phyloP scores from a whole-genome alignment of 2,888 invertebrate genomes.

The Phorcus lineatus region DNA sequence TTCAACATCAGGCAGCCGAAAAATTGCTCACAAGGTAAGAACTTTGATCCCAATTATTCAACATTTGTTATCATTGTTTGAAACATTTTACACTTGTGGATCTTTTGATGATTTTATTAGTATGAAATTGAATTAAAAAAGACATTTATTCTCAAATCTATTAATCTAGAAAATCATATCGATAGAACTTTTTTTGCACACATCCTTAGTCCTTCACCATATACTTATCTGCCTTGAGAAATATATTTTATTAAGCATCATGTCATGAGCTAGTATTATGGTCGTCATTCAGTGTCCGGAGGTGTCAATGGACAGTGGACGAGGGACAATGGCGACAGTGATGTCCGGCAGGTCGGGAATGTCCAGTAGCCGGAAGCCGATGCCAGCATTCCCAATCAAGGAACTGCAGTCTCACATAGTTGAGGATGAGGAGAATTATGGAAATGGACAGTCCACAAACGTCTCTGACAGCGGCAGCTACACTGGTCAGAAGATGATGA shows the following conservation, averaged over 20 bases:
- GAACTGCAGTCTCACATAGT: constrained; percentile 50
- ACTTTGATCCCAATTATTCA: background rate
- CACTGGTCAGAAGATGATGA: constrained; percentile 20
- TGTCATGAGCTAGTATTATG: too few species aligned
- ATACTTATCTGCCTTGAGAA: too few species aligned
- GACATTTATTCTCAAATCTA: too few species aligned
- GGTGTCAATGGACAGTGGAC: constrained; percentile 73
- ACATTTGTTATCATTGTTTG: too few species aligned
- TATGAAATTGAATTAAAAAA: too few species aligned
- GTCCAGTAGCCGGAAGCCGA: constrained; percentile 45
- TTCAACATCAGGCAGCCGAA: constrained; percentile 39
- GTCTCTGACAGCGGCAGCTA: constrained; percentile 16
- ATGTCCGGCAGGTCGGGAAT: constrained; percentile 52
- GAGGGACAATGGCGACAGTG: constrained; percentile 69
- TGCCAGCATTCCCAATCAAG: constrained; percentile 52
- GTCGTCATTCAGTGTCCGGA: constrained; percentile 54
- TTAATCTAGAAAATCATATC: too few species aligned
- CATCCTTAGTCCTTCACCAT: too few species aligned
- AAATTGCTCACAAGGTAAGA: constrained; percentile 43
- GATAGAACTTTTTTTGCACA: too few species aligned
- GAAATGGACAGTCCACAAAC: constrained; percentile 10
- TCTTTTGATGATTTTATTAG: too few species aligned
- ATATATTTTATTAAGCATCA: too few species aligned
- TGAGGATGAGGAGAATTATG: constrained; percentile 54
- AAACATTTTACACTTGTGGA: too few species aligned